phyloP scores from a whole-genome alignment of 1,140 invertebrate genomes.

The Calosoma granatense region DNA sequence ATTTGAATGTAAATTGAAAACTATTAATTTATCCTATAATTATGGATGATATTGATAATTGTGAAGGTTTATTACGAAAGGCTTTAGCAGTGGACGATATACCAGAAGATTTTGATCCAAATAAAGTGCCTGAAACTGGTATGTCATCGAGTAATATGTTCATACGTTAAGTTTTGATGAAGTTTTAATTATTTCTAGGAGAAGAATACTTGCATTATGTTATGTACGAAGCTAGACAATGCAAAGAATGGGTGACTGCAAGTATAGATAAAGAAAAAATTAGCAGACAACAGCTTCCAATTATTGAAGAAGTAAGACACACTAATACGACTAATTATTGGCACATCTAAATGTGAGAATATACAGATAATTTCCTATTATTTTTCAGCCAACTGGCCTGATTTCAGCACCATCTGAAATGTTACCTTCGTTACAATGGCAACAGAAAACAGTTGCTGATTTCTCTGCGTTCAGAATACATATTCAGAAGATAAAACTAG shows the following conservation, averaged over 20 bases:
- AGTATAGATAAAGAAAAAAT: conserved; percentile 23
- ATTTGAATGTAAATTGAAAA: too few species aligned
- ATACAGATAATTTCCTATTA: background rate
- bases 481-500: conserved; percentile 20
- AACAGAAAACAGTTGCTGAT: conserved; percentile 29
- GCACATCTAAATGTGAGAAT: conserved; percentile 4
- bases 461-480: conserved; percentile 25
- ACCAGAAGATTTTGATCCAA: conserved; percentile 30
- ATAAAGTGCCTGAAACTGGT: conserved; percentile 28
- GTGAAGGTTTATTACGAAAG: conserved; percentile 21
- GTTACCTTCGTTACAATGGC: conserved; percentile 30
- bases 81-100: conserved; percentile 26
- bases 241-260: conserved; percentile 23
- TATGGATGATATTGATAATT: too few species aligned
- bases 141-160: conserved; percentile 12
- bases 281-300: conserved; percentile 21
- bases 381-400: conserved; percentile 20
- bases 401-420: conserved; percentile 22
- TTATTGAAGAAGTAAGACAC: conserved; percentile 19
- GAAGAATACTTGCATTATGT: conserved; percentile 32
- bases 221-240: conserved; percentile 28
- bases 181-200: conserved; percentile 21
- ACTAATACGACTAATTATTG: too few species aligned
- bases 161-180: background rate
- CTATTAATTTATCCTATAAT: too few species aligned